phyloP scores from a whole-genome alignment of 1,140 invertebrate genomes.

The Fopius arisanus region DNA sequence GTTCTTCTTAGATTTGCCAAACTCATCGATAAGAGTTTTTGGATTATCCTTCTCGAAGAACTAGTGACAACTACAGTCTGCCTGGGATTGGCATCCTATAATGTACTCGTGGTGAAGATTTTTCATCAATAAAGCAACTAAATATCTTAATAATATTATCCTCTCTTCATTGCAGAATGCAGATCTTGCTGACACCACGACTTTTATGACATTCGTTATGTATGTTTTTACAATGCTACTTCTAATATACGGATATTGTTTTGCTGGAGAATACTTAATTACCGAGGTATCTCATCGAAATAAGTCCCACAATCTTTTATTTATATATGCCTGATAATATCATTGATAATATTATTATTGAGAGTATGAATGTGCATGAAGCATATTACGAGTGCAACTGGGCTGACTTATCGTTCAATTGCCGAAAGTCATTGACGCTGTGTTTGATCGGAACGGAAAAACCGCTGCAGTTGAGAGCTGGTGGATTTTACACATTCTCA shows the following conservation, averaged over 20 bases:
- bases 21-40: conserved; percentile 19
- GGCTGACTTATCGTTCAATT: not conserved
- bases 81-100: conserved; percentile 22
- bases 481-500: not conserved
- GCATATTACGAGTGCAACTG: not conserved
- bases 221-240: conserved; percentile 21
- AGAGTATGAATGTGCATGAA: not conserved
- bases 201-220: conserved; percentile 14
- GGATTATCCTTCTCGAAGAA: conserved; percentile 22
- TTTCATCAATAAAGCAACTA: too few species aligned
- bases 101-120: conserved; percentile 22
- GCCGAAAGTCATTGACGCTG: not conserved
- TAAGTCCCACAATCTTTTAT: not conserved
- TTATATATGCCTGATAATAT: too few species aligned
- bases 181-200: not conserved
- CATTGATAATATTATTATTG: too few species aligned
- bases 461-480: not conserved
- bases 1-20: conserved; percentile 4
- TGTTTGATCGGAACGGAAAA: not conserved
- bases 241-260: conserved; percentile 26
- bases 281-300: conserved; percentile 17
- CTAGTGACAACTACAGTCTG: conserved; percentile 15
- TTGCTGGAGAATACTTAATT: conserved; percentile 27
- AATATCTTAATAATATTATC: too few species aligned
- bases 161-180: conserved; percentile 14